Evolutionary conservation across 2,113 vertebrate genomes (phyloP), one percentile per base, ranked within the genome.

Genomic region (Sorex fumeus): DNA sequence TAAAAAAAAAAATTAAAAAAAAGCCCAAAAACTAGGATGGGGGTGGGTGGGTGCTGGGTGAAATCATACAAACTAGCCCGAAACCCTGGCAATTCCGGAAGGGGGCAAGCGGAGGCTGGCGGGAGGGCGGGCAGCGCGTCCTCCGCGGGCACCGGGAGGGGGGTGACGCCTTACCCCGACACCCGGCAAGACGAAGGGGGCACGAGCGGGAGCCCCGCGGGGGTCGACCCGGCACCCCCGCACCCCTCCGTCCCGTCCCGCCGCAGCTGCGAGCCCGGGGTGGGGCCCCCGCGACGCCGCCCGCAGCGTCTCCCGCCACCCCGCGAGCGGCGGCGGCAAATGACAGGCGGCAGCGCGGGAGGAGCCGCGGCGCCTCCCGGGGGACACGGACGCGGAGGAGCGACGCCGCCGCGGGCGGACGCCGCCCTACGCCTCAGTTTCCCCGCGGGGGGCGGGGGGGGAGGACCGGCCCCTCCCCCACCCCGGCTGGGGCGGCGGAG

Each of bases 391-490:
- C 19, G 67, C 66, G 25, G 27, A 11, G 0, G 47, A 66, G n/a
- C 66, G 80, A 90, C 84, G 7, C 34, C 2, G 82, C 45, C 21
- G 40, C 4, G 40, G 40, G 45, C 30, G 21, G 66, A 70, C 2
- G 4, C 75, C 36, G 36, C 71, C n/a, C 74, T 34, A 13, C 30
- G 66, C 76, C 80, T 94, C 94, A 69, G 87, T 89, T 84, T 93
- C 77, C 72, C 72, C 67, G 27, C 19, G 21, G 8, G 76, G 15
- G 18, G 27, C 19, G 21, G 8, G 76, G 15, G 18, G 77, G 70
- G 84, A 40, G 28, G 53, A 11, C 30, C 71, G 7, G 74, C 57
- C 25, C 7, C 74, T 34, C 30, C 27, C 45, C 40, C 50, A 11
- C 13, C 16, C 12, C 45, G 21, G 47, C 7, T 21, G 32, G 3